A percentile compares a stretch with the other conserved stretches of the same genome.
Conservation (phyloP, 2,888 invertebrate species). For the Euspilapteryx auroguttella region DNA sequence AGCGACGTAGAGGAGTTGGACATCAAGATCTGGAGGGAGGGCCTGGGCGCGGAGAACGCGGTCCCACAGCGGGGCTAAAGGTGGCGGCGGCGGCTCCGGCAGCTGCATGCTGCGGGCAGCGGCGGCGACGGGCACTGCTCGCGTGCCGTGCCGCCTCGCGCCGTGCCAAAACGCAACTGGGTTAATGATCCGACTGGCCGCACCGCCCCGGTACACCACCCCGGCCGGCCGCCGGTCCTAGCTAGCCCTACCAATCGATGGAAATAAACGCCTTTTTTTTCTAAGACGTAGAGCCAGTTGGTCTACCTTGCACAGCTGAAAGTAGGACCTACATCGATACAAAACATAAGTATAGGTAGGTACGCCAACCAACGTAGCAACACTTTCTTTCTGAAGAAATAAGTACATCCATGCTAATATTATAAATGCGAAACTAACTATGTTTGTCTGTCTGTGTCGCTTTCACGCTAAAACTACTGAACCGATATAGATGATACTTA, state of each 20-base stretch:
- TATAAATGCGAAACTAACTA: too few relatives aligned
- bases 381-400: too few relatives aligned
- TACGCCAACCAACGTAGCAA: too few relatives aligned
- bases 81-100: constrained; percentile 47
- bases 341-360: too few relatives aligned
- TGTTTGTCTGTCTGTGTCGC: too few relatives aligned
- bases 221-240: constrained; percentile 14
- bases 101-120: constrained; percentile 37
- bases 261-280: too few relatives aligned
- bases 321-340: too few relatives aligned
- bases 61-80: constrained; percentile 80
- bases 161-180: constrained; percentile 44
- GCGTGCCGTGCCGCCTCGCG: constrained; percentile 48
- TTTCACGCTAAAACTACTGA: too few relatives aligned
- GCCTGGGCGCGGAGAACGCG: constrained; percentile 73
- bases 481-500: too few relatives aligned
- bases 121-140: constrained; percentile 17
- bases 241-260: constrained; percentile 54
- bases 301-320: too few relatives aligned
- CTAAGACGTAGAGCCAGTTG: too few relatives aligned
- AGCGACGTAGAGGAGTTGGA: constrained; percentile 68
- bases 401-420: too few relatives aligned
- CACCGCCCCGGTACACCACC: constrained; percentile 31
- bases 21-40: constrained; percentile 70
- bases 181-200: constrained; percentile 48